Evolutionary conservation across 2,113 vertebrate species (phyloP), one percentile per base, ranked within the genome.

Genomic region (Chloroceryle aenea): DNA sequence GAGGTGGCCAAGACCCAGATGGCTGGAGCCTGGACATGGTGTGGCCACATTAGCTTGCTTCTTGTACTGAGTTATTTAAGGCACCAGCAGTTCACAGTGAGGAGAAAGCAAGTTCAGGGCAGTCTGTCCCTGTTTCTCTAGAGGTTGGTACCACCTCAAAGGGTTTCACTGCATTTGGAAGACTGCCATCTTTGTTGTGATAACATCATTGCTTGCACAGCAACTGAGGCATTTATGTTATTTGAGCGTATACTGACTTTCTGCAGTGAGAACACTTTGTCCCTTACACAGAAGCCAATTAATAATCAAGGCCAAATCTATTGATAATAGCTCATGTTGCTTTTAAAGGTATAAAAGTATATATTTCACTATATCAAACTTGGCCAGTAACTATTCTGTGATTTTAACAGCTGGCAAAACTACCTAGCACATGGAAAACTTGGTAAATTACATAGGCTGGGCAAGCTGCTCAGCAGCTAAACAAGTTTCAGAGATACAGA

Each of bases 11-110:
- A 11, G 27, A 12, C 30, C 14, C 29, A 45, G 32, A 27, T 0
- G 0, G 9, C 48, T 34, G 62, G 17, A 36, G 30, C 27, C 36
- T 63, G 53, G 18, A 45, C 0, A 0, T 2, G 1, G 18, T 6
- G 9, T n/a, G 47, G 22, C 22, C 0, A 0, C 2, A 1, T 20
- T 71, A 43, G 22, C 32, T 79, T 19, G 6, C 53, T 53, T 52
- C 59, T 52, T 34, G 9, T 14, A 7, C 16, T 7, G 2, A 7
- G 2, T 7, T 64, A 45, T 34, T 80, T 66, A 0, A 0, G 26
- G 27, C 3, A 1, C 26, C 63, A 55, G 43, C 16, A 21, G 32
- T 48, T 72, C 4, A 1, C 27, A 4, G 19, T 16, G 21, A 61
- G 40, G 16, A 17, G 6, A 67, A 52, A 68, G 53, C 14, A 40